A percentile compares a stretch with the other conserved stretches of the same genome.
phyloP scores from a whole-genome alignment of 2,113 vertebrate species.

The Tachysurus vachellii region DNA sequence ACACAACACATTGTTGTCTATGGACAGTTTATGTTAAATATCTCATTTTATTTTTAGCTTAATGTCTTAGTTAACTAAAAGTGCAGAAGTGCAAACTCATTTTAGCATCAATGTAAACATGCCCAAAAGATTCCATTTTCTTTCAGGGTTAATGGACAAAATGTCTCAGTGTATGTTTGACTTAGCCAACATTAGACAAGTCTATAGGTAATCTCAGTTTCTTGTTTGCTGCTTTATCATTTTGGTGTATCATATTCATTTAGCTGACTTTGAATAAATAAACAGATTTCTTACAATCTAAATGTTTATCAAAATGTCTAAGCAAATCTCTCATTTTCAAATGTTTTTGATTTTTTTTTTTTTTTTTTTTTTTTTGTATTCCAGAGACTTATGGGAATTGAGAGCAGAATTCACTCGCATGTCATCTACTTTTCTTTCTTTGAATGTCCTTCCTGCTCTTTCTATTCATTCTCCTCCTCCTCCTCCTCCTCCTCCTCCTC shows the following conservation, averaged over 20 bases:
- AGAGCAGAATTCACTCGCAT: slow-evolving; percentile 80
- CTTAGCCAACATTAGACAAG: too few relatives aligned
- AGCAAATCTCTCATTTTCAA: not conserved
- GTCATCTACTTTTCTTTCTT: slow-evolving; percentile 77
- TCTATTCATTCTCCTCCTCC: slow-evolving; percentile 4
- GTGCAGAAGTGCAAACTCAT: too few relatives aligned
- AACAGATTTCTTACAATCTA: not conserved
- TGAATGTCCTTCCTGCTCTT: slow-evolving; percentile 59
- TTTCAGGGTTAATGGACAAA: too few relatives aligned
- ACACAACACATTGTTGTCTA: too few relatives aligned
- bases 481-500: slow-evolving; percentile 1
- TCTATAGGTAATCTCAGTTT: too few relatives aligned
- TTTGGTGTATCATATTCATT: not conserved
- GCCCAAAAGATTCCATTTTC: too few relatives aligned
- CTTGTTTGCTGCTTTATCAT: not conserved
- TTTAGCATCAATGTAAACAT: too few relatives aligned
- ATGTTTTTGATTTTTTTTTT: not conserved
- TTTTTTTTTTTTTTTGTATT: slow-evolving; percentile 15
- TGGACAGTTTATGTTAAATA: too few relatives aligned
- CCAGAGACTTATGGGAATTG: slow-evolving; percentile 82
- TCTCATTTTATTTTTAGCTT: too few relatives aligned
- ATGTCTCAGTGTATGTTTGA: too few relatives aligned
- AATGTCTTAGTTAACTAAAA: too few relatives aligned
- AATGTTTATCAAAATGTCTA: not conserved
- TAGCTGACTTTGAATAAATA: not conserved